Conservation (phyloP, 2,888 invertebrate species). For the Aporophyla nigra region DNA sequence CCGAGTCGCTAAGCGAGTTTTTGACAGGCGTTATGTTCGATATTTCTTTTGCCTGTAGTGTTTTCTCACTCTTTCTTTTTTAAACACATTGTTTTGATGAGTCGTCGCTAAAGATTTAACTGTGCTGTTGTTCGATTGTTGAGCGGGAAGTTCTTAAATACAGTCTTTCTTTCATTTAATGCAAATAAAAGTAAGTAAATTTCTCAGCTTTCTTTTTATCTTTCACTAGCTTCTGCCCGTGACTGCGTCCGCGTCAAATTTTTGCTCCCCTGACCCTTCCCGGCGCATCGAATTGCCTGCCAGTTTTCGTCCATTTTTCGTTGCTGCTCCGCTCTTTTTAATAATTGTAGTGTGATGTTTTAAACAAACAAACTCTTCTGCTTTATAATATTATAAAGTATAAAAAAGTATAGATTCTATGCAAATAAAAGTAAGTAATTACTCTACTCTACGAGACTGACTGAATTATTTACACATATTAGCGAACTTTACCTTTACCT, state of each 20-base stretch:
- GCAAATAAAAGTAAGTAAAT: not conserved
- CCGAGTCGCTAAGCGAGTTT: conserved; percentile 14
- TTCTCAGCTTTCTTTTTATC: too few relatives aligned
- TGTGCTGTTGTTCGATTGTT: conserved; percentile 15
- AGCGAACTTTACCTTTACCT: not conserved
- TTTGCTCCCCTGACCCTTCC: too few relatives aligned
- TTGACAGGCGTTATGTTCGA: conserved; percentile 9
- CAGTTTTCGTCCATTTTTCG: too few relatives aligned
- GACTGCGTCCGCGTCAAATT: too few relatives aligned
- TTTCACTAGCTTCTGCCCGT: too few relatives aligned
- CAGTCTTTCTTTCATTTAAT: not conserved
- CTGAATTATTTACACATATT: not conserved
- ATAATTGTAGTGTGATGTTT: too few relatives aligned
- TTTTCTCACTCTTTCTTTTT: conserved; percentile 18
- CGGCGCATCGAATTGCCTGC: too few relatives aligned
- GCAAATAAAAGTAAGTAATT: not conserved
- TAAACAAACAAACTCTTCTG: too few relatives aligned
- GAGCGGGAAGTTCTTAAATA: not conserved
- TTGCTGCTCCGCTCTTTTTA: too few relatives aligned
- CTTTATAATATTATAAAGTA: too few relatives aligned
- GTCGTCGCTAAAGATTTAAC: conserved; percentile 1
- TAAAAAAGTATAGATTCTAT: not conserved
- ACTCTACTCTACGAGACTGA: not conserved
- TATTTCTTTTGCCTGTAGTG: conserved; percentile 1
- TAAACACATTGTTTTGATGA: conserved; percentile 13